These are phyloP conservation scores for Rhadinocentrus ornatus DNA, from an alignment of 2,797 vertebrate genomes.

Conservation along the genomic window DNA sequence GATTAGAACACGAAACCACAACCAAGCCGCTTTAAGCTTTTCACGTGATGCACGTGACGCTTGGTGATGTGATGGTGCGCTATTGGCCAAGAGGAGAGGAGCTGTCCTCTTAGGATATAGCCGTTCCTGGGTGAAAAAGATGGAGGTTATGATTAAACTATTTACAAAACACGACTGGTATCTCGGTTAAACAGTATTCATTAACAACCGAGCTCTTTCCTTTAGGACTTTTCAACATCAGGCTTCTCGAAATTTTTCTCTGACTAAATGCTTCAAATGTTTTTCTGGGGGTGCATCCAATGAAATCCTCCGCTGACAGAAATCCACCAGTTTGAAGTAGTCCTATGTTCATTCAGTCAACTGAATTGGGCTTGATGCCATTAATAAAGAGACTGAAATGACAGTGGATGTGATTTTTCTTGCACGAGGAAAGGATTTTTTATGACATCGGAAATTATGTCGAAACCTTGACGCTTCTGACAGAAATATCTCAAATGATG, in stretches of 20 bases:
- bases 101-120: constrained; percentile 32
- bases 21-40: constrained; percentile 41
- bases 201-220: neutral
- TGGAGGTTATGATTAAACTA: constrained; percentile 21
- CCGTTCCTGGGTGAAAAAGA: constrained; percentile 28
- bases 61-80: constrained; percentile 24
- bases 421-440: neutral
- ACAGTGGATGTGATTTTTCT: fast-evolving
- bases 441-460: neutral
- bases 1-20: constrained; percentile 32
- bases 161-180: neutral
- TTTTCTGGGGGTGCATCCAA: constrained; percentile 16
- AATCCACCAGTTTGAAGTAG: constrained; percentile 4
- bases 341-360: neutral
- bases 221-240: neutral
- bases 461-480: neutral
- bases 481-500: constrained; percentile 61
- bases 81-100: constrained; percentile 45
- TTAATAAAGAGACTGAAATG: neutral
- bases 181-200: neutral
- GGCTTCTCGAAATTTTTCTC: too few relatives aligned
- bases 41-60: constrained; percentile 65
- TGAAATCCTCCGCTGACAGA: constrained; percentile 28
- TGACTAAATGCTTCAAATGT: too few relatives aligned
- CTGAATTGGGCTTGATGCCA: neutral